Conservation (phyloP, 1,140 invertebrate genomes). For the Episyrphus balteatus region DNA sequence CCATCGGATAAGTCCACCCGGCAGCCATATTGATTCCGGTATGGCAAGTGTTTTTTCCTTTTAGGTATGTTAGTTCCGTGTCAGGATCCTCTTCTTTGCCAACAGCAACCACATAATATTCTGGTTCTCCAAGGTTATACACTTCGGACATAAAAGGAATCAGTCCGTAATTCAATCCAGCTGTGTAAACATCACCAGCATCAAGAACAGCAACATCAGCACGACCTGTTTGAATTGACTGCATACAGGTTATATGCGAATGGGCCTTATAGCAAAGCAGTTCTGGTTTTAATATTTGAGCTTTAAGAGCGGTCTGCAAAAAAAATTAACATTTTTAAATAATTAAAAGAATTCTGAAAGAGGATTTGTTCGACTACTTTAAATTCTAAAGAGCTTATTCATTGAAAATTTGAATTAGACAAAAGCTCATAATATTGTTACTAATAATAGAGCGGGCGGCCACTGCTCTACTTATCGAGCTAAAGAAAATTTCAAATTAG, state of each 20-base stretch:
- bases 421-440: too few relatives aligned
- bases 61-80: slow-evolving; percentile 79
- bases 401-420: too few relatives aligned
- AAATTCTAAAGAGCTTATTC: too few relatives aligned
- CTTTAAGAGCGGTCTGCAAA: slow-evolving; percentile 68
- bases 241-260: slow-evolving; percentile 85
- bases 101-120: slow-evolving; percentile 91
- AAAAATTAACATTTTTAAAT: neutral
- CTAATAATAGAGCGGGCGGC: too few relatives aligned
- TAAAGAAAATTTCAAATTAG: too few relatives aligned
- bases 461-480: too few relatives aligned
- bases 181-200: slow-evolving; percentile 88
- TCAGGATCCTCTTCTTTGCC: slow-evolving; percentile 76
- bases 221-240: slow-evolving; percentile 58
- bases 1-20: slow-evolving; percentile 91
- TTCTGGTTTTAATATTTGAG: slow-evolving; percentile 77
- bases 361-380: too few relatives aligned
- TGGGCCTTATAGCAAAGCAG: slow-evolving; percentile 75
- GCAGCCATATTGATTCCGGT: slow-evolving; percentile 84
- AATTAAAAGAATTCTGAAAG: neutral
- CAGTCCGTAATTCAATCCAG: slow-evolving; percentile 64
- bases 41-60: slow-evolving; percentile 84
- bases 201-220: slow-evolving; percentile 87
- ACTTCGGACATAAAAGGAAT: slow-evolving; percentile 84
- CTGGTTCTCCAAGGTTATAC: slow-evolving; percentile 70